Percentiles rank a stretch among this genome's conserved stretches.
phyloP scores from a whole-genome alignment of 2,888 invertebrate species.

The Lasioglossum morio region DNA sequence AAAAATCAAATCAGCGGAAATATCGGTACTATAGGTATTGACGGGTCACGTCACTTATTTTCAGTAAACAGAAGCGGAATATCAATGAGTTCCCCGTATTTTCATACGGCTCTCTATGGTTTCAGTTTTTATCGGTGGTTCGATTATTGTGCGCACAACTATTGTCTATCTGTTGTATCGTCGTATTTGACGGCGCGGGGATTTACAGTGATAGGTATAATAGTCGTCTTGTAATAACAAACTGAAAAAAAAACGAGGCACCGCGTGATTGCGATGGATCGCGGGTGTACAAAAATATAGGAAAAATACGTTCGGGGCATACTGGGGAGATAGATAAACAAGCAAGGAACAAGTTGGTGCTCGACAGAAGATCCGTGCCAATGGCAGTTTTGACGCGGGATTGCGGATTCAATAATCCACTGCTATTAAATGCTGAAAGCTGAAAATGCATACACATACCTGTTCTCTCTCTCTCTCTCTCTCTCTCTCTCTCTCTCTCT shows the following conservation, averaged over 20 bases:
- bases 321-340: slow-evolving; percentile 48
- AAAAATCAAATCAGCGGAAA: background rate
- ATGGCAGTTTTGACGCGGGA: slow-evolving; percentile 64
- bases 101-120: background rate
- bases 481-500: slow-evolving; percentile 1
- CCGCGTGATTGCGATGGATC: slow-evolving; percentile 45
- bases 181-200: slow-evolving; percentile 14
- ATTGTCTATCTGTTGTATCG: background rate
- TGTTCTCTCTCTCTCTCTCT: slow-evolving; percentile 12
- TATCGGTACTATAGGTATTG: background rate
- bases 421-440: slow-evolving; percentile 64
- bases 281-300: slow-evolving; percentile 6
- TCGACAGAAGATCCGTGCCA: slow-evolving; percentile 46
- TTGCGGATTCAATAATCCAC: slow-evolving; percentile 69
- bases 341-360: slow-evolving; percentile 32
- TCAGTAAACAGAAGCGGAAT: background rate
- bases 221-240: slow-evolving; percentile 22
- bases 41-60: background rate
- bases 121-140: background rate
- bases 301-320: background rate
- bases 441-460: slow-evolving; percentile 67
- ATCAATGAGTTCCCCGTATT: background rate
- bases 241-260: slow-evolving; percentile 11
- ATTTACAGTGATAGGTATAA: slow-evolving; percentile 28
- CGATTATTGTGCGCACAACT: background rate